Evolutionary conservation across 2,797 vertebrate species (phyloP), one percentile per base, ranked within the genome.

Genomic region (Vireo griseus): DNA sequence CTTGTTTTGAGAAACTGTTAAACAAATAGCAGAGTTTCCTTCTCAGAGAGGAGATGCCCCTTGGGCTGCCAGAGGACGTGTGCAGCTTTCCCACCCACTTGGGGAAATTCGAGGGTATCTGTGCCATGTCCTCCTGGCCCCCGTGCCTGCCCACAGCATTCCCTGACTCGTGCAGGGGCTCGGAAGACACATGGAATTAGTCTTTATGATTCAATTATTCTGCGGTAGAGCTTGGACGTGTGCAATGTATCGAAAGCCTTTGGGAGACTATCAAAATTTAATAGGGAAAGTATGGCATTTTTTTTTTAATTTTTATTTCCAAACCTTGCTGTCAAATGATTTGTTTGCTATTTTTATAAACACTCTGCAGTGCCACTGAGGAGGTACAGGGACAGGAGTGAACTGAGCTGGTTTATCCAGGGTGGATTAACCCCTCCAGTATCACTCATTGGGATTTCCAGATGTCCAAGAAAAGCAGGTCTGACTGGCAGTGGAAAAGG

Each of bases 211-310:
- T 95, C 87, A 95, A 79, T 95, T 90, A 92, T 95, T 76, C 95
- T 95, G 95, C 14, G 85, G 96, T 94, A 94, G 95, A 96, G 82
- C 94, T 94, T 94, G 95, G 88, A 92, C 42, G 8, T 94, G 88
- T 88, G 92, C 87, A 94, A 94, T 92, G 82, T 47, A 88, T 7
- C 18, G 91, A 88, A 95, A 94, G 73, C 95, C 94, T 97, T 96
- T 96, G 95, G 96, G 95, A 96, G 76, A 10, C 89, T 73, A 95
- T 96, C 95, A 96, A 97, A 90, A 69, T 96, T 95, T 96, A 97
- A 96, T 95, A 71, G 90, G 91, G 91, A 96, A 94, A 96, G 71
- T 74, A 94, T 90, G 94, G 95, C 79, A 37, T 87, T 88, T 90
- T 80, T 29, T 21, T 58, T 26, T 81, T 6, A 82, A 82, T 73